These are phyloP conservation scores for Callitettix versicolor DNA, from an alignment of 1,140 invertebrate genomes.

Conservation along the genomic window DNA sequence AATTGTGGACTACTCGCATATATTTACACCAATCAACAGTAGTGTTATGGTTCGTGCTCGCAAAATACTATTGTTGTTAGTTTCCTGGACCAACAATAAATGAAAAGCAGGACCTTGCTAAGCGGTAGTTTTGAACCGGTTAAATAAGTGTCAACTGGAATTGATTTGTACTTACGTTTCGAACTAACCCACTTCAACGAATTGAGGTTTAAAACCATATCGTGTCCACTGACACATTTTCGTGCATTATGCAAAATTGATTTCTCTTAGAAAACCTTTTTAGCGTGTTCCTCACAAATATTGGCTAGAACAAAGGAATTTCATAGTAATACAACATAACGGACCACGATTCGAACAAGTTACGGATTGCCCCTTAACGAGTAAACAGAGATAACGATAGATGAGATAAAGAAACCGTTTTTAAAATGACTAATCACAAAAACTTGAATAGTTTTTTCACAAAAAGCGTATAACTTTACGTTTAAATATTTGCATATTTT, in stretches of 20 bases:
- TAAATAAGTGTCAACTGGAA: neutral
- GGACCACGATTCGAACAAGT: too few relatives aligned
- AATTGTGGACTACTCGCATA: neutral
- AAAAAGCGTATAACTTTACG: too few relatives aligned
- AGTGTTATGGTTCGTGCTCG: conserved; percentile 1
- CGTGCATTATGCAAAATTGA: neutral
- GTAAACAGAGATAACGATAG: too few relatives aligned
- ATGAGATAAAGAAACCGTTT: too few relatives aligned
- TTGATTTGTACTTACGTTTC: neutral
- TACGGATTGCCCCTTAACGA: too few relatives aligned
- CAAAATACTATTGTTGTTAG: conserved; percentile 1
- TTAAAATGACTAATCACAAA: too few relatives aligned
- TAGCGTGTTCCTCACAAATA: too few relatives aligned
- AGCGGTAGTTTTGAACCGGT: neutral
- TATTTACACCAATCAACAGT: conserved; percentile 7
- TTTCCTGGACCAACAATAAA: conserved; percentile 10
- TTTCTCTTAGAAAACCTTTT: too few relatives aligned
- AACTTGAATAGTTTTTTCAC: too few relatives aligned
- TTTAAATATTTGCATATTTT: too few relatives aligned
- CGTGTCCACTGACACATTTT: neutral
- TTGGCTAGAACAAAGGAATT: too few relatives aligned
- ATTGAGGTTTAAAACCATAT: neutral
- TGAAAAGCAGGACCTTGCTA: neutral
- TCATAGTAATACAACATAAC: too few relatives aligned
- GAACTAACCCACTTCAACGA: neutral